phyloP scores from a whole-genome alignment of 2,113 vertebrate genomes.

The Scomber colias region DNA sequence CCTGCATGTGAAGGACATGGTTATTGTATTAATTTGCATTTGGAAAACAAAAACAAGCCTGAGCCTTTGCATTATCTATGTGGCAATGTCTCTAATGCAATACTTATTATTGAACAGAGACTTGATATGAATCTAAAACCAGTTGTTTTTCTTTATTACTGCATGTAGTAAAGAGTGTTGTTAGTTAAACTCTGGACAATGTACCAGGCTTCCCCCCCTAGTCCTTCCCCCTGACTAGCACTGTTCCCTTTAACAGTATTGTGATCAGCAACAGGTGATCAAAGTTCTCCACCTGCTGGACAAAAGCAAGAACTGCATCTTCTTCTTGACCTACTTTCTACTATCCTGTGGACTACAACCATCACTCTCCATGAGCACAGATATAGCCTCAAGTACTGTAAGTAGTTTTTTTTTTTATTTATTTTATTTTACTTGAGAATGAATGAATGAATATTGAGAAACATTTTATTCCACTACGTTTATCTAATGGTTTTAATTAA shows the following conservation, averaged over 20 bases:
- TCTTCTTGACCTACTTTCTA: background rate
- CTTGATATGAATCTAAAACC: background rate
- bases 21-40: background rate
- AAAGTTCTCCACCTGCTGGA: constrained; percentile 74
- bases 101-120: background rate
- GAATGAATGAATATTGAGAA: too few relatives aligned
- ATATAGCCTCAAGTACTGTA: background rate
- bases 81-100: background rate
- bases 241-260: background rate
- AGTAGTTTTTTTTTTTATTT: too few relatives aligned
- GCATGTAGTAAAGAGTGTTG: too few relatives aligned
- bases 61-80: background rate
- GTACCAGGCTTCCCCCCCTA: background rate
- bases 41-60: background rate
- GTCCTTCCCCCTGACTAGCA: background rate
- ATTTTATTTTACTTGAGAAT: too few relatives aligned
- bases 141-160: too few relatives aligned
- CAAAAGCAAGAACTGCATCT: constrained; percentile 28
- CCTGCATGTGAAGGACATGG: background rate
- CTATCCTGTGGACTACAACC: constrained; percentile 2
- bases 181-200: background rate
- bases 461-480: too few relatives aligned
- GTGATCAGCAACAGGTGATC: constrained; percentile 58
- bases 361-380: background rate
- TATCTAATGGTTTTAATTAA: too few relatives aligned